Base-by-base conservation (phyloP, 2,113 vertebrate species). In the Pimephales promelas region DNA sequence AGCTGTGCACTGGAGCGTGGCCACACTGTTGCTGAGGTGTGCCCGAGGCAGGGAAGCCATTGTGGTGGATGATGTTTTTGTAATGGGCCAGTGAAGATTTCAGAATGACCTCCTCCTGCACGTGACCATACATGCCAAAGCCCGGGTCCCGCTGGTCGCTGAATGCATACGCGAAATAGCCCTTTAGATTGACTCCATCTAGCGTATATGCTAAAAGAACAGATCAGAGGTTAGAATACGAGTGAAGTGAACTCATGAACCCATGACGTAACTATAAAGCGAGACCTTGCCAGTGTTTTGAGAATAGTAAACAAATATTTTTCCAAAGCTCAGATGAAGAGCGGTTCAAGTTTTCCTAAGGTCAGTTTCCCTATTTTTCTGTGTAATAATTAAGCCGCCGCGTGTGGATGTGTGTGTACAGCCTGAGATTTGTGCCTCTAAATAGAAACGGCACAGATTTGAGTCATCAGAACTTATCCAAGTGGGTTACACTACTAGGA, bases 111-210 rank as follows among this genome's bases (percentile, higher is more conserved):
- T 94, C 96, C n/a, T 95, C 94, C 3, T 95, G 95, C 36, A 93
- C 70, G 0, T 96, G 95, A 87, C 95, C 94, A 79, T 96, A 98
- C 86, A 99, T 87, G 49, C 98, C 97, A 2, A 96, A 98, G 52
- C 93, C 94, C 0, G 96, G 96, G 91, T 97, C 95, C 3, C 93
- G 92, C 70, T 93, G 95, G 90, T 99, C 97, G 7, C 88, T 98
- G 83, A 99, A 95, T 6, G 96, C 96, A 86, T 98, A 99, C 2
- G 95, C 93, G 85, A 99, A 99, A 93, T 99, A 99, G n/a, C 97
- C 98, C 85, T 93, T 93, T 59, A 99, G 92, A 89, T 98, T 97
- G 40, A 99, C 91, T 0, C 95, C 95, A 81, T 99, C 97, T 92
- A 98, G 88, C 20, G 88, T 68, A 68, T 94, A 93, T 16, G 97